Base-by-base conservation (phyloP, 1,140 invertebrate genomes). In the Stegodyphus dumicola region DNA sequence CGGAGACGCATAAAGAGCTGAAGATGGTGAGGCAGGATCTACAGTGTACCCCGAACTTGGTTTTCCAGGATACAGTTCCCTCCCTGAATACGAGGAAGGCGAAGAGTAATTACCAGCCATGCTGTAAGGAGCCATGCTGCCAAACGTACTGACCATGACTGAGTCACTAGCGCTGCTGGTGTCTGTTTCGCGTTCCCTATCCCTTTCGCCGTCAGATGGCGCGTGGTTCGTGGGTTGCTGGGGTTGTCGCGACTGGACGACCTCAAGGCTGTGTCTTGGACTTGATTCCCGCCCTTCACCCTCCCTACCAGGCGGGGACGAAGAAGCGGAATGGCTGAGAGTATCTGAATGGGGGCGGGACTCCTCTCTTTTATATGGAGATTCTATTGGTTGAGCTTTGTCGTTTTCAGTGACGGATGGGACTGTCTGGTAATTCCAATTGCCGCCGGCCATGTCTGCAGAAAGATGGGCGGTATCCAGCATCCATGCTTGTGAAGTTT, bases 71-170 rank as follows among this genome's bases (percentile, higher is more conserved):
- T 86, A 86, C 5, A 86, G 66, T 51, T 86, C 84, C n/a, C 84
- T 77, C 6, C 84, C 84, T 5, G 84, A 71, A 54, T 86, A 86
- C 7, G 84, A 86, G 7, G 84, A 76, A 11, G 84, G 84, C 2
- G 84, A 77, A 60, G 84, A 78, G 74, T 86, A 86, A 53, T 86
- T 86, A 6, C 84, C 84, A 18, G 84, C 84, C 84, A 86, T 86
- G 76, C 84, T 86, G 51, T 86, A 86, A 71, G 84, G 84, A 86
- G 84, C 84, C 84, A 86, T 86, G 84, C 84, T 86, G 84, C 84
- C 60, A 73, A 86, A 86, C 84, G 84, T 86, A 78, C 84, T 86
- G 75, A 86, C 84, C 84, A 86, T 86, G 84, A 78, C 84, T 70
- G 67, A 65, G 74, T 85, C 81, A 86, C 84, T 86, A 56, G 84